phyloP scores from a whole-genome alignment of 2,797 vertebrate species.

The Pogoniulus pusillus region DNA sequence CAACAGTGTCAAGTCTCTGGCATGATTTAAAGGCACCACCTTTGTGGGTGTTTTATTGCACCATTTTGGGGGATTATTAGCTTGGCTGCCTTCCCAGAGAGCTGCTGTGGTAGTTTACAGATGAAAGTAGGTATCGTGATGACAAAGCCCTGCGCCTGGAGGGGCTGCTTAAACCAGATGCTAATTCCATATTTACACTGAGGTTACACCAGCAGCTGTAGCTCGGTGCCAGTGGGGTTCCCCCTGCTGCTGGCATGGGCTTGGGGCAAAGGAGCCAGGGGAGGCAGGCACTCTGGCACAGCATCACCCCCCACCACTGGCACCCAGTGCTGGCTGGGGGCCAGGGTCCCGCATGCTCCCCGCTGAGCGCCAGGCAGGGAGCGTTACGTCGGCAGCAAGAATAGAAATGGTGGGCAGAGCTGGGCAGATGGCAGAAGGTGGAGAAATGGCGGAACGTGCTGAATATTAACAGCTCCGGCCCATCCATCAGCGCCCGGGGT shows the following conservation, averaged over 20 bases:
- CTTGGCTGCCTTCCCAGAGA: slow-evolving; percentile 47
- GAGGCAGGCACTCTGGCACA: not conserved
- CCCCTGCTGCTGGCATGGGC: not conserved
- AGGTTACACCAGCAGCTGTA: not conserved
- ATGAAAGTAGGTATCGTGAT: not conserved
- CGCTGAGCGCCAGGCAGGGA: slow-evolving; percentile 38
- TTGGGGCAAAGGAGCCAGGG: fast-evolving
- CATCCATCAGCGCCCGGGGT: not conserved
- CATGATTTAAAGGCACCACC: not conserved
- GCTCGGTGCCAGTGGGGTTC: not conserved
- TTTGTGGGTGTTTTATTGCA: slow-evolving; percentile 21
- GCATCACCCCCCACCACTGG: not conserved
- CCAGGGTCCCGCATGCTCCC: slow-evolving; percentile 55
- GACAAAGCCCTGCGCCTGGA: not conserved
- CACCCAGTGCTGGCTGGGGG: not conserved
- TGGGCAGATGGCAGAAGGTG: slow-evolving; percentile 73
- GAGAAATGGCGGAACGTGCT: slow-evolving; percentile 58
- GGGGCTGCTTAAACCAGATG: slow-evolving; percentile 35
- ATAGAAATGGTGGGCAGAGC: slow-evolving; percentile 71
- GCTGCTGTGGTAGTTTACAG: not conserved
- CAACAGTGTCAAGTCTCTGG: not conserved
- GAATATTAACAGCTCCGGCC: slow-evolving; percentile 64
- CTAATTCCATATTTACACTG: not conserved
- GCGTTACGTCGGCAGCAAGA: slow-evolving; percentile 49
- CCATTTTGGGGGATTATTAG: slow-evolving; percentile 42